phyloP scores from a whole-genome alignment of 2,888 invertebrate genomes.

The Lithophane ornitopus region DNA sequence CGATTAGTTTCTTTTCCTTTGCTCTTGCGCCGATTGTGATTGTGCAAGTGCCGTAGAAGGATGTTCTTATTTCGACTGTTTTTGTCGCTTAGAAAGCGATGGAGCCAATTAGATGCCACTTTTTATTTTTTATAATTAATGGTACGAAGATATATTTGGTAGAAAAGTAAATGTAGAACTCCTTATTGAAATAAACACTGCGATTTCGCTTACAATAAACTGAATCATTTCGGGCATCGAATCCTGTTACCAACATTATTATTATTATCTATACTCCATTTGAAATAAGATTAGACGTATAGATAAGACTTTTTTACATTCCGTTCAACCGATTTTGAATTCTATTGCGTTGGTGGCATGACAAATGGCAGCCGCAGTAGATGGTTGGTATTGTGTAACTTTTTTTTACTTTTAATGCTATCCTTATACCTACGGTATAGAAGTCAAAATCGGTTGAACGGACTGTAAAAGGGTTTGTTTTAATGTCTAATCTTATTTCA shows the following conservation, averaged over 20 bases:
- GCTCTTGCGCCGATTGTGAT: constrained; percentile 19
- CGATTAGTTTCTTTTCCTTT: constrained; percentile 47
- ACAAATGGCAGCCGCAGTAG: too few relatives aligned
- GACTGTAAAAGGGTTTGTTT: too few relatives aligned
- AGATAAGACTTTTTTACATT: too few relatives aligned
- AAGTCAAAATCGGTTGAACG: too few relatives aligned
- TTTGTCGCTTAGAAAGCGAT: constrained; percentile 42
- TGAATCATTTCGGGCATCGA: not conserved
- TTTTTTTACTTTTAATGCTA: too few relatives aligned
- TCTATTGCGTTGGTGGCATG: too few relatives aligned
- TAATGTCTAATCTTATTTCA: too few relatives aligned
- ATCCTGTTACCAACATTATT: not conserved
- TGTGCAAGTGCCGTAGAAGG: constrained; percentile 41
- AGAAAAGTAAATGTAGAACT: not conserved
- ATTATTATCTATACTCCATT: too few relatives aligned
- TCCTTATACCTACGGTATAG: too few relatives aligned
- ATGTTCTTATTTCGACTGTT: constrained; percentile 30
- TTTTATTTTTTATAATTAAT: constrained; percentile 33
- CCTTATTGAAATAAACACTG: not conserved
- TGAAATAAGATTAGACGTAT: too few relatives aligned
- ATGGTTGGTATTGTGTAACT: too few relatives aligned
- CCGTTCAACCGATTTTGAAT: too few relatives aligned
- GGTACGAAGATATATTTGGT: not conserved
- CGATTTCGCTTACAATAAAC: not conserved
- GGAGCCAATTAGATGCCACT: constrained; percentile 9